Evolutionary conservation across 2,888 invertebrate species (phyloP), one percentile per base, ranked within the genome.

Genomic region (Nesidiocoris tenuis): DNA sequence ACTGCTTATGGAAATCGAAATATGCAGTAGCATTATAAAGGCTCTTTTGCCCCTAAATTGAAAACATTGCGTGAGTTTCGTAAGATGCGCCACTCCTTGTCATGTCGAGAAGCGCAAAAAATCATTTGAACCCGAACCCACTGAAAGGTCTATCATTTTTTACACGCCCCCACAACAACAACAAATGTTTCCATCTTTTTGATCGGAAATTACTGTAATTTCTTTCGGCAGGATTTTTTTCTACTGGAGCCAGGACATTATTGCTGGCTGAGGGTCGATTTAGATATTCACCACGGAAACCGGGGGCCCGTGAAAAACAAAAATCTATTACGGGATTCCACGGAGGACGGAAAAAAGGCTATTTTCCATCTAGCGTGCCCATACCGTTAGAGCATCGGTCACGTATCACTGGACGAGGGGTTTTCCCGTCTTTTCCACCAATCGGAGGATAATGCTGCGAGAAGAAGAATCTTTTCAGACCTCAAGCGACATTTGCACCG

Each of bases 251-350:
- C 12, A 2, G 23, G 12, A 12, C 25, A 21, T 18, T 55, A 22
- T 67, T 55, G 19, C 21, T 19, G 22, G 54, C 55, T 67, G n/a
- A n/a, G n/a, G n/a, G n/a, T n/a, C n/a, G n/a, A n/a, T n/a, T n/a
- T n/a, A 56, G 19, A 55, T 54, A 56, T 67, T 67, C 21, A 55
- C 17, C 12, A 18, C 21, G 22, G 56, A 19, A 56, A 21, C 55
- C n/a, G n/a, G 67, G 67, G 22, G 55, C 55, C 55, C 67, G 67
- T 67, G 67, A 67, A 67, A 67, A 67, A 67, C 55, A 56, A 56
- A 67, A 67, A 67, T 67, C 67, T 67, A 67, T 67, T 67, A 67
- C 67, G 67, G 67, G 67, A 67, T 22, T 67, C 54, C 21, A 16
- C n/a, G n/a, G n/a, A 56, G 55, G 54, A 21, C n/a, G 17, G 55